Conservation (phyloP, 2,888 invertebrate species). For the Sepiola atlantica region DNA sequence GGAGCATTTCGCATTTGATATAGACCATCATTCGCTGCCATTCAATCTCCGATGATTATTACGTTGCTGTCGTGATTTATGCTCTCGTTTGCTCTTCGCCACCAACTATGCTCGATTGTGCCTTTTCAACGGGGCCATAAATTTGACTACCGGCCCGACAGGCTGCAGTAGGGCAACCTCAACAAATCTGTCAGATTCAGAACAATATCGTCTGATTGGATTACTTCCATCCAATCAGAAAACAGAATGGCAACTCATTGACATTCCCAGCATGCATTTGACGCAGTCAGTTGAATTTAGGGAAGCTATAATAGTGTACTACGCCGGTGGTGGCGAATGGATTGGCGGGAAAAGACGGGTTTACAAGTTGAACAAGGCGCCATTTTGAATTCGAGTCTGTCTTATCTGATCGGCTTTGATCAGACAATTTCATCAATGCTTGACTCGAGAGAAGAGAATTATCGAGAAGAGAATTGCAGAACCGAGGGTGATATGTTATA, state of each 20-base stretch:
- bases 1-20: background rate
- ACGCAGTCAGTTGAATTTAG: background rate
- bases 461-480: background rate
- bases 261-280: slow-evolving; percentile 21
- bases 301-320: background rate
- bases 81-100: background rate
- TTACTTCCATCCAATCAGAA: slow-evolving; percentile 6
- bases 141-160: background rate
- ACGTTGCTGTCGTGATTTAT: background rate
- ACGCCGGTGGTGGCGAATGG: background rate
- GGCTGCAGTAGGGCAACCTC: background rate
- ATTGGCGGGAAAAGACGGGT: background rate
- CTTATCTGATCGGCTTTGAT: background rate
- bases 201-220: slow-evolving; percentile 21
- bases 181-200: background rate
- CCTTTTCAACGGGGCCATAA: background rate
- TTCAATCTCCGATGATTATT: background rate
- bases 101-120: background rate
- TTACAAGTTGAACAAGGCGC: background rate
- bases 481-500: background rate
- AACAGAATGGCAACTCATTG: background rate
- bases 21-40: background rate
- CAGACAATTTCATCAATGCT: slow-evolving; percentile 9
- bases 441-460: background rate
- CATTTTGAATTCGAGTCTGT: background rate